phyloP scores from a whole-genome alignment of 2,888 invertebrate species.

The Apamea crenata region DNA sequence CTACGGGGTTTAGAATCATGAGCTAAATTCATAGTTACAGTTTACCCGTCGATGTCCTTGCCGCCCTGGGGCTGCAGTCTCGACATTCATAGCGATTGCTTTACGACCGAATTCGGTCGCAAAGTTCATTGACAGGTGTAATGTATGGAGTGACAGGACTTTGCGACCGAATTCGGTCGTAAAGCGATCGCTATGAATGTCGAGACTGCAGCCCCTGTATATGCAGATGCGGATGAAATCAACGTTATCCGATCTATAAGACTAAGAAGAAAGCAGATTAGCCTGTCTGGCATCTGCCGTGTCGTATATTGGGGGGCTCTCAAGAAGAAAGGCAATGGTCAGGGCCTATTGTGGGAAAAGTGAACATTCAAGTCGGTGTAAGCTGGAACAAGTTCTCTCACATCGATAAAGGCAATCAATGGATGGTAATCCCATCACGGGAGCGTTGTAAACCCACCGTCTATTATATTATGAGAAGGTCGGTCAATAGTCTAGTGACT shows the following conservation, averaged over 20 bases:
- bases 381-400: constrained; percentile 11
- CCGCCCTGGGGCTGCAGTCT: no score
- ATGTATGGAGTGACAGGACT: no score
- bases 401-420: background rate
- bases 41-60: background rate
- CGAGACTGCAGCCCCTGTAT: no score
- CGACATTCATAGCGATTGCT: no score
- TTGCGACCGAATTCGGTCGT: no score
- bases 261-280: constrained; percentile 2
- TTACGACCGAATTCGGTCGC: no score
- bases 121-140: no score
- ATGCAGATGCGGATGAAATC: background rate
- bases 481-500: no score
- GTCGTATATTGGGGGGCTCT: background rate
- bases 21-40: background rate
- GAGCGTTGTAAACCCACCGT: background rate
- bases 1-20: background rate
- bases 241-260: background rate
- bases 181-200: no score
- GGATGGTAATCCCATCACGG: background rate
- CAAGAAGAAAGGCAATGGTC: background rate
- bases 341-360: background rate
- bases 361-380: background rate
- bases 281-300: constrained; percentile 5
- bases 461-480: background rate